These are phyloP conservation scores for Corythornis madagascariensis DNA, from an alignment of 2,113 vertebrate genomes.

Conservation along the genomic window DNA sequence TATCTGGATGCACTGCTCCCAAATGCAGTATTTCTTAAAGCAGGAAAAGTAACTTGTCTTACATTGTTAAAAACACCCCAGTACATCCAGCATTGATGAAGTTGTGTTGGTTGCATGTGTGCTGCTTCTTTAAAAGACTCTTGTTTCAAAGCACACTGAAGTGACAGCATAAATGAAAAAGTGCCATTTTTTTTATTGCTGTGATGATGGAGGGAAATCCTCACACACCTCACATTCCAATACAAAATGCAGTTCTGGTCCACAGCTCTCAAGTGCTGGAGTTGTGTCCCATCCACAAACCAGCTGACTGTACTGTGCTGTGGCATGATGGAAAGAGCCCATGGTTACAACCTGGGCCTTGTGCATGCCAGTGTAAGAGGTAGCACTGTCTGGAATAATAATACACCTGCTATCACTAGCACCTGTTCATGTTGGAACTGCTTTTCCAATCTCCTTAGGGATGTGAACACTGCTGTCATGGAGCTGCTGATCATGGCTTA, in stretches of 20 bases:
- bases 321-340: neutral
- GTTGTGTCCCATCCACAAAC: accelerated
- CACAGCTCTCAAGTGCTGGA: neutral
- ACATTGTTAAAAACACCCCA: neutral
- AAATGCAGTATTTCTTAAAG: neutral
- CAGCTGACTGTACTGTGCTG: neutral
- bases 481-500: conserved; percentile 97
- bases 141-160: neutral
- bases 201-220: neutral
- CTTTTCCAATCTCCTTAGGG: conserved; percentile 75
- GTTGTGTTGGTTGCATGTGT: neutral
- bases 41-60: neutral
- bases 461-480: conserved; percentile 98
- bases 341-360: neutral
- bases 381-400: neutral
- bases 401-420: neutral
- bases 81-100: neutral
- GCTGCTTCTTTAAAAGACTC: neutral
- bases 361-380: neutral
- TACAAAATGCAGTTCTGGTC: neutral
- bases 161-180: neutral
- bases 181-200: neutral
- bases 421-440: neutral
- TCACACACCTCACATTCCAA: neutral
- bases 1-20: neutral